These are phyloP conservation scores for Alca torda DNA, from an alignment of 2,797 vertebrate species.

Conservation along the genomic window DNA sequence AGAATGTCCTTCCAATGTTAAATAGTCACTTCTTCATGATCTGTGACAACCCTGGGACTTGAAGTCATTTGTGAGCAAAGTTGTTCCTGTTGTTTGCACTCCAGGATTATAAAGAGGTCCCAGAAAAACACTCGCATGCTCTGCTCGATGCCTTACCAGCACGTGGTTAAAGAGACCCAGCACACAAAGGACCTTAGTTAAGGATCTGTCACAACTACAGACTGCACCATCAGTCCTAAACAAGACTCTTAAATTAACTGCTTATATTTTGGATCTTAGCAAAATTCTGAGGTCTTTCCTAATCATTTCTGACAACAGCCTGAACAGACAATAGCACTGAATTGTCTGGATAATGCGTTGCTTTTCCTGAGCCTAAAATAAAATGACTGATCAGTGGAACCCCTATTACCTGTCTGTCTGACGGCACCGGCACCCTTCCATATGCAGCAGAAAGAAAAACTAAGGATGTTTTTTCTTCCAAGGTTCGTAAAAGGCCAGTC, in stretches of 20 bases:
- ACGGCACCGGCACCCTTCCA: not conserved
- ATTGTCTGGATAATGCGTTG: not conserved
- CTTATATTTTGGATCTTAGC: not conserved
- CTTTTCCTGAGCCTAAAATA: not conserved
- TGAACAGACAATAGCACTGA: not conserved
- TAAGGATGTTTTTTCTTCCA: not conserved
- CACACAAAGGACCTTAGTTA: not conserved
- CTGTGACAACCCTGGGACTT: not conserved
- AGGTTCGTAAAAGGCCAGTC: not conserved
- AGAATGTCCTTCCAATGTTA: not conserved
- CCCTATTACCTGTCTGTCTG: not conserved
- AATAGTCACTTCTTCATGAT: not conserved
- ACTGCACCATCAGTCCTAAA: not conserved
- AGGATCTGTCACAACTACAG: not conserved
- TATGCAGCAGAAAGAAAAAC: not conserved
- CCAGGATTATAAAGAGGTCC: not conserved
- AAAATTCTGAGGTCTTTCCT: not conserved
- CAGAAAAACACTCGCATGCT: not conserved
- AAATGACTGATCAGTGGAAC: not conserved
- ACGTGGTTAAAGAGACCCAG: fast-evolving
- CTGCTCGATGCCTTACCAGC: not conserved
- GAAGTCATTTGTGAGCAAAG: not conserved
- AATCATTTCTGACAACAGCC: not conserved
- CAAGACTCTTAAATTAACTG: not conserved
- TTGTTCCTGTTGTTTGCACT: not conserved